Evolutionary conservation across 37 sponge, comb jelly and placozoan species (phyloP).

Genomic region (Corticium candelabrum): DNA sequence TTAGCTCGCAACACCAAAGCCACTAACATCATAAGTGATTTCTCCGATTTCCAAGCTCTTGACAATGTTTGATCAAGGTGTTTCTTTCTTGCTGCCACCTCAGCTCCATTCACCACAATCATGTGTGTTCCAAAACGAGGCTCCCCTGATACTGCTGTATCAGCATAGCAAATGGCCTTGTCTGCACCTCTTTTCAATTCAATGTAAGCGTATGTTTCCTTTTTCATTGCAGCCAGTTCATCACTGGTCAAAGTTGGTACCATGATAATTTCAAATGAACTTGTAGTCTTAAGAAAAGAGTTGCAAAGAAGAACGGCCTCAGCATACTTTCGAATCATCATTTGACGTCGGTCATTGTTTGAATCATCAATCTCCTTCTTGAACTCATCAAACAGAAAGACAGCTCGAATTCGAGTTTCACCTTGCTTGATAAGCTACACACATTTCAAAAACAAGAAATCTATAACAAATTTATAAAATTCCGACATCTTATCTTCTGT

Average conservation of each 20-base stretch:
- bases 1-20: neutral
- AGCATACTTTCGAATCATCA: neutral
- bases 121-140: neutral
- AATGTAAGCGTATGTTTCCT: neutral
- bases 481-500: too few relatives aligned
- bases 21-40: neutral
- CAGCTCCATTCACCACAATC: neutral
- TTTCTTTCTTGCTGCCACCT: neutral
- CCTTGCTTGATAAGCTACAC: too few relatives aligned
- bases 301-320: neutral
- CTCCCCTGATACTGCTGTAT: neutral
- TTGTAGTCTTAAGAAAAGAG: neutral
- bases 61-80: neutral
- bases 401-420: neutral
- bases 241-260: neutral
- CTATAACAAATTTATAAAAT: too few relatives aligned
- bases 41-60: neutral
- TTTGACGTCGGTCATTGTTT: neutral
- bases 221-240: neutral
- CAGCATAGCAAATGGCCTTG: neutral
- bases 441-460: too few relatives aligned
- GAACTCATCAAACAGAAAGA: neutral
- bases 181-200: neutral
- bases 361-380: neutral
- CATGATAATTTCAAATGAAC: neutral